Conservation (phyloP, 1,140 invertebrate genomes). For the Mesaphorura yosii region DNA sequence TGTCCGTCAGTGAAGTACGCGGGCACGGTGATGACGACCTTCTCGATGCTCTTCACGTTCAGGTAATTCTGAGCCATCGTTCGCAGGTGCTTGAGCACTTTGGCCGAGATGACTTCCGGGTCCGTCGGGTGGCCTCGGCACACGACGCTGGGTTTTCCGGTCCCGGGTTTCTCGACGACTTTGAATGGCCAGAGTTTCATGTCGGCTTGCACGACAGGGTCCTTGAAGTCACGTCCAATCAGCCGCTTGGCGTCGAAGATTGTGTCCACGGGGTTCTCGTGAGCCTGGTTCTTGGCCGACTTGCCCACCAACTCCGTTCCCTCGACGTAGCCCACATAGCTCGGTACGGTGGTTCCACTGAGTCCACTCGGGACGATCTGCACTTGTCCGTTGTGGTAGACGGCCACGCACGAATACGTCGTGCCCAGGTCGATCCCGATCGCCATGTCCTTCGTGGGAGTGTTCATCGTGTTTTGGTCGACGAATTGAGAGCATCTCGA, state of each 20-base stretch:
- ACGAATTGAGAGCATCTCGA: neutral
- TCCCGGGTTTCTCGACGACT: slow-evolving; percentile 2
- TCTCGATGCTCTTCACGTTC: slow-evolving; percentile 53
- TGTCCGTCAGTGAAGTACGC: slow-evolving; percentile 98
- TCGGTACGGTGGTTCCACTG: neutral
- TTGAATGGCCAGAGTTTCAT: slow-evolving; percentile 41
- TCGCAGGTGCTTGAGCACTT: slow-evolving; percentile 42
- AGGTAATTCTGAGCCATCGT: slow-evolving; percentile 30
- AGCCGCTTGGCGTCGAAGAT: slow-evolving; percentile 43
- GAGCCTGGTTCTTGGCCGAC: slow-evolving; percentile 40
- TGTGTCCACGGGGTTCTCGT: slow-evolving; percentile 10
- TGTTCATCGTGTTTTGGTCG: slow-evolving; percentile 1
- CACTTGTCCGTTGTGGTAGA: slow-evolving; percentile 11
- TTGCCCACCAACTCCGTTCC: slow-evolving; percentile 47
- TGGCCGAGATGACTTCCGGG: slow-evolving; percentile 44
- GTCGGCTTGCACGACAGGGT: slow-evolving; percentile 41
- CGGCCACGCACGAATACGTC: slow-evolving; percentile 16
- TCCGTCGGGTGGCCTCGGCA: slow-evolving; percentile 37
- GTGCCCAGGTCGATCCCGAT: slow-evolving; percentile 23
- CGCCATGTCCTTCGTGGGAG: slow-evolving; percentile 5
- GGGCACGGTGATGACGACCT: slow-evolving; percentile 96
- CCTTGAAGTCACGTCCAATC: slow-evolving; percentile 44
- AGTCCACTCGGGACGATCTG: neutral
- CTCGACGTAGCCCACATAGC: slow-evolving; percentile 46
- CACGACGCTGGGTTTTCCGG: slow-evolving; percentile 30